Evolutionary conservation across 2,113 vertebrate species (phyloP).

Genomic region (Erpornis zantholeuca): DNA sequence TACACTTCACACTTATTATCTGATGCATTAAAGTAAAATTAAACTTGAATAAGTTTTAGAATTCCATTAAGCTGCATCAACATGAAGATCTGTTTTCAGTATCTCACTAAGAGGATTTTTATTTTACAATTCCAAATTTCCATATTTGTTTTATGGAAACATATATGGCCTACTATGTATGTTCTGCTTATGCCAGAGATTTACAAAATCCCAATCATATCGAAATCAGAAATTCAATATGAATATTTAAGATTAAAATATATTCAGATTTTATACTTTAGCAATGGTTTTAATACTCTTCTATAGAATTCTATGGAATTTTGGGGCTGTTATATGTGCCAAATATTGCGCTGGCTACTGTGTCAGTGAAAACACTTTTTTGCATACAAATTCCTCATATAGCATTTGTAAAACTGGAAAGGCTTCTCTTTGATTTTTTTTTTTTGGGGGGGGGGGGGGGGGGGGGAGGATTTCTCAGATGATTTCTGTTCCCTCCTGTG

Average conservation of each 20-base stretch:
- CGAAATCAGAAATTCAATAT: not conserved
- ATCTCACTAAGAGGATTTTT: not conserved
- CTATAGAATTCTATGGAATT: not conserved
- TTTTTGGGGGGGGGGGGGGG: accelerated
- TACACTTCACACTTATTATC: not conserved
- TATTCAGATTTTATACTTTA: not conserved
- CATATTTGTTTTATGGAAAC: not conserved
- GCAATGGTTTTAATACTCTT: not conserved
- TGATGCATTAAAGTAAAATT: not conserved
- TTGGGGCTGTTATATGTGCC: not conserved
- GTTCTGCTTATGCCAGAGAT: not conserved
- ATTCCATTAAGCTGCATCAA: not conserved
- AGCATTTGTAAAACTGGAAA: not conserved
- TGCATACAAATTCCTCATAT: not conserved
- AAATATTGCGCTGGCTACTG: not conserved
- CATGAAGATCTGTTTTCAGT: not conserved
- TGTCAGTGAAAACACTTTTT: not conserved
- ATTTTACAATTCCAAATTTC: not conserved
- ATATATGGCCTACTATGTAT: not conserved
- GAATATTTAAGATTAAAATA: not conserved
- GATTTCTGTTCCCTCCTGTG: not conserved
- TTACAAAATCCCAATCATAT: not conserved
- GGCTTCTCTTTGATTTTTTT: not conserved
- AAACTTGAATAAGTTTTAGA: not conserved
- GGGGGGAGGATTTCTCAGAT: not conserved